These are phyloP conservation scores for Cyclargus thomasi DNA, from an alignment of 1,140 invertebrate genomes.

Conservation along the genomic window DNA sequence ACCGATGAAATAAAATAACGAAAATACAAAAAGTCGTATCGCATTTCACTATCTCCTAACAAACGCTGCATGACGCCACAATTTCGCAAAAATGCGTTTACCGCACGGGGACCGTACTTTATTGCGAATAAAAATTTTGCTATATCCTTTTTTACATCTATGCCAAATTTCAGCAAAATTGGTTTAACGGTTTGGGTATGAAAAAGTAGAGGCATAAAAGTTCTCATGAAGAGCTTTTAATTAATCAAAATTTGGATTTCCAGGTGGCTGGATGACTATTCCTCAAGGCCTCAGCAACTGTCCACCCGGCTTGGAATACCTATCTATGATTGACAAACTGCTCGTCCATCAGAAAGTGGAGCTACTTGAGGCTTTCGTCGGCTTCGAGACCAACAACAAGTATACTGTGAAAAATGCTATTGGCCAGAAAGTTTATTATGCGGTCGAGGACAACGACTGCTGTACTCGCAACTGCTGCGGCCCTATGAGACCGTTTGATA, in stretches of 20 bases:
- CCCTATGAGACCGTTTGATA: conserved; percentile 85
- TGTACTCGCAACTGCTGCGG: conserved; percentile 88
- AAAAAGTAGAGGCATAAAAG: too few relatives aligned
- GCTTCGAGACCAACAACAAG: conserved; percentile 95
- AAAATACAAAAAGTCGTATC: too few relatives aligned
- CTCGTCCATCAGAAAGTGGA: conserved; percentile 93
- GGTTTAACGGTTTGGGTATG: too few relatives aligned
- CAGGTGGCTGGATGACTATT: conserved; percentile 89
- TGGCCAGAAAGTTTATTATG: conserved; percentile 89
- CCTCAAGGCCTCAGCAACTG: conserved; percentile 84
- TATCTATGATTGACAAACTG: conserved; percentile 92
- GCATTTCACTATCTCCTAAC: too few relatives aligned
- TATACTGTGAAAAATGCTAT: conserved; percentile 86
- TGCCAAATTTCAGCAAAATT: too few relatives aligned
- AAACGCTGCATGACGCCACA: too few relatives aligned
- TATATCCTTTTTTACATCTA: too few relatives aligned
- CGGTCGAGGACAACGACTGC: conserved; percentile 88
- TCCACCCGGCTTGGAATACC: conserved; percentile 94
- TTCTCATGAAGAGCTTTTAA: too few relatives aligned
- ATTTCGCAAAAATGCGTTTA: too few relatives aligned
- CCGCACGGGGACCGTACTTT: too few relatives aligned
- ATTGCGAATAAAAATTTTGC: too few relatives aligned
- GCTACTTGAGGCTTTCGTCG: conserved; percentile 86
- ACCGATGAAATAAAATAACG: too few relatives aligned
- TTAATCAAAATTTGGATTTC: conserved; percentile 35